Base-by-base conservation (phyloP, 2,888 invertebrate species). In the Scaptomyza reducta region DNA sequence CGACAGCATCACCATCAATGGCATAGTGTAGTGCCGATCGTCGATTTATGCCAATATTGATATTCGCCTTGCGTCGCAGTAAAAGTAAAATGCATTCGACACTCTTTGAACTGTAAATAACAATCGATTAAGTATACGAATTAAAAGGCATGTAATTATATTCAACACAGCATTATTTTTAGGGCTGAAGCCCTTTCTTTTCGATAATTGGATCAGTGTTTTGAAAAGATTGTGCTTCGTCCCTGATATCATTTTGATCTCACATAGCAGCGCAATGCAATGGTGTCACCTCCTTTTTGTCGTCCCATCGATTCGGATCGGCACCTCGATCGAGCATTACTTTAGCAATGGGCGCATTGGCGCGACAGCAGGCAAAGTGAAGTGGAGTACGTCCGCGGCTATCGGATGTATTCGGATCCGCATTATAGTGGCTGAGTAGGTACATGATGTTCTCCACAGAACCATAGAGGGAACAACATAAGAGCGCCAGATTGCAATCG, bases 11-110 rank as follows among this genome's bases (percentile, higher is more conserved):
- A 85, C 95, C 96, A 75, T 96, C 94, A 54, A 97, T 96, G 0
- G 97, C 97, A 90, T 96, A 96, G 90, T 97, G 96, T 68, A 98
- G 92, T 0, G 97, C 95, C 41, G 96, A 96, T 71, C 94, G 94
- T 57, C 94, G 94, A 56, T 92, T 93, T 50, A 94, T 92, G 13
- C 96, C 96, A 7, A 95, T 95, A 84, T 96, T 95, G n/a, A 96
- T 94, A 79, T 96, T 95, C n/a, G 96, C 96, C 1, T 95, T 96
- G 62, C 94, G 93, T 65, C 93, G 93, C 61, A 97, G 92, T 70
- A 97, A 90, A 77, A 94, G 91, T 91, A 94, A 92, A 35, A 92
- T 91, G 49, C 92, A 92, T 45, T 92, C 92, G 1, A 90, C 87
- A 72, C 91, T 92, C 31, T 90, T 90, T 13, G 90, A 87, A 63